Percentiles rank a stretch among this genome's conserved stretches.
Evolutionary conservation across 2,797 vertebrate species (phyloP).

Genomic region (Clamator glandarius): DNA sequence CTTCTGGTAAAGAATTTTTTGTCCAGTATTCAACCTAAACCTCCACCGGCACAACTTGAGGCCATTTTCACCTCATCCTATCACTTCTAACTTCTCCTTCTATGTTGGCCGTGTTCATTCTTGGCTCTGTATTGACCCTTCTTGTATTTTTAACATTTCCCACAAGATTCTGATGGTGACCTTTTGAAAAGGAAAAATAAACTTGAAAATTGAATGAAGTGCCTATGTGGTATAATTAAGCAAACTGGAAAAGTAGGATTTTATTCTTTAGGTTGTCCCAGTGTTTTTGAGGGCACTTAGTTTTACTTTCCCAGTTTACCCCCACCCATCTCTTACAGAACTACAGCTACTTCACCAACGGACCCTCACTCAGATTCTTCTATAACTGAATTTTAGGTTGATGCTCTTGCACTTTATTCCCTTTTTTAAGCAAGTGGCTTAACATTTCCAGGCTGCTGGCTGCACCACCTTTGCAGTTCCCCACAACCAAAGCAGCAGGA

Average conservation of each 20-base stretch:
- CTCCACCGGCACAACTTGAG: no score
- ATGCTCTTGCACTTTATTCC: background rate
- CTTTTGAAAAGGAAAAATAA: constrained; percentile 32
- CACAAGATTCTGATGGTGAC: background rate
- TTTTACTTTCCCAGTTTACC: background rate
- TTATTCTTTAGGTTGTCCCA: background rate
- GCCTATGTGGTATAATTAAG: background rate
- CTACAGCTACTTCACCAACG: background rate
- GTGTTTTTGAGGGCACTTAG: background rate
- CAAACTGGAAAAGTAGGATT: background rate
- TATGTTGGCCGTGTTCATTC: background rate
- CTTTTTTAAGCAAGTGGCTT: background rate
- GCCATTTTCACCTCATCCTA: no score
- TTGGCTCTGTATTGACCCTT: background rate
- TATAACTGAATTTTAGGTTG: background rate
- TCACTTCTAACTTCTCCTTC: background rate
- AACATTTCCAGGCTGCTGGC: background rate
- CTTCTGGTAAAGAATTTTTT: no score
- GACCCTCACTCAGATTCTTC: background rate
- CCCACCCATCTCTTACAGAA: background rate
- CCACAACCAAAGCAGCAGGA: background rate
- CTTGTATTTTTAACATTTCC: background rate
- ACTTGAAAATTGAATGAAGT: background rate
- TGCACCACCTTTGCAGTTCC: background rate
- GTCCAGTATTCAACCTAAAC: no score